A percentile compares a stretch with the other conserved stretches of the same genome.
Evolutionary conservation across 2,113 vertebrate species (phyloP).

Genomic region (Eudyptes chrysolophus): DNA sequence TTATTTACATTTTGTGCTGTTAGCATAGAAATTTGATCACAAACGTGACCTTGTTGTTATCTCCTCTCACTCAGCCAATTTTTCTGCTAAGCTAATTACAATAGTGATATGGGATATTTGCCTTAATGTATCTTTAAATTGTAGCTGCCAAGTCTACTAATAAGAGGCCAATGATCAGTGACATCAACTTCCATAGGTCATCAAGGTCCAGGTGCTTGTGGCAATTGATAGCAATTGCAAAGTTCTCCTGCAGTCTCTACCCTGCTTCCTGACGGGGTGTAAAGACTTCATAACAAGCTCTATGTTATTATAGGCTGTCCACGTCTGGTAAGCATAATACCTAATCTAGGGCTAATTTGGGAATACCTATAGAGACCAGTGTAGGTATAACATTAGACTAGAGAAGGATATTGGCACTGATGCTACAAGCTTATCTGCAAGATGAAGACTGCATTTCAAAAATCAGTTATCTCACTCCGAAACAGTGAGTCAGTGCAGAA

Average conservation of each 20-base stretch:
- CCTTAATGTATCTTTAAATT: neutral
- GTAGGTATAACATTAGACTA: neutral
- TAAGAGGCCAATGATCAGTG: neutral
- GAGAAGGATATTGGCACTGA: neutral
- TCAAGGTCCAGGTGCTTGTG: neutral
- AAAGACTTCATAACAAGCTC: neutral
- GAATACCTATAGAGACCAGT: neutral
- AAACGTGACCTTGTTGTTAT: neutral
- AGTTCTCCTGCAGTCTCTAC: neutral
- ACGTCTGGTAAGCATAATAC: neutral
- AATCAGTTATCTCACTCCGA: neutral
- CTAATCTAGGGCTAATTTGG: neutral
- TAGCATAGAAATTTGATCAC: neutral
- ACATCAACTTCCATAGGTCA: neutral
- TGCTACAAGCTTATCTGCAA: neutral
- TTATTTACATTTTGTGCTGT: neutral
- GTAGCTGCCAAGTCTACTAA: neutral
- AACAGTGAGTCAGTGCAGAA: neutral
- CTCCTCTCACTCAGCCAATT: neutral
- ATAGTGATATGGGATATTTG: neutral
- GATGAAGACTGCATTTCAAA: neutral
- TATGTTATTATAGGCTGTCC: neutral
- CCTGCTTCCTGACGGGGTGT: neutral
- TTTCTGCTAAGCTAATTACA: neutral
- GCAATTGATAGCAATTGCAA: neutral